Base-by-base conservation (phyloP, 2,797 vertebrate species). In the Poeciliopsis gracilis region DNA sequence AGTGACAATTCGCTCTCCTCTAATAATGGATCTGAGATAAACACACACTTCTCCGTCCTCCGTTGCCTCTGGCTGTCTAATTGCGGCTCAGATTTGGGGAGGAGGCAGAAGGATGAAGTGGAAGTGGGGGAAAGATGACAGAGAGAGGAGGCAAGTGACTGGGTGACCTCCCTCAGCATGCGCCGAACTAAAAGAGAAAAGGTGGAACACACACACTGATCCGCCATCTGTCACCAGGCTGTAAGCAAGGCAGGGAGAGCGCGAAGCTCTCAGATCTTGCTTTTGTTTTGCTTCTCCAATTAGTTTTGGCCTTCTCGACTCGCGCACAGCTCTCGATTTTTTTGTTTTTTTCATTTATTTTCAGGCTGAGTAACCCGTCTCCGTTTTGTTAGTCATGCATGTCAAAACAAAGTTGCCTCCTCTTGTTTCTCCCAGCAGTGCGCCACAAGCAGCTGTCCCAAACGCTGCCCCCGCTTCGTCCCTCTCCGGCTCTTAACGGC, bases 191-290 rank as follows among this genome's bases (percentile, higher is more conserved):
- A 91, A 92, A 90, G 91, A 89, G 90, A 91, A 90, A 89, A 90
- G 90, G 92, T 92, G 89, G 92, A 92, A 92, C 90, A 92, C 91
- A 87, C 93, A 94, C 88, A 92, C 93, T 93, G 92, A 77, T 86
- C 81, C n/a, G 74, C 94, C 93, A 94, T 94, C 94, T 94, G 93
- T 89, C 90, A 90, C 79, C 72, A 77, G 87, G 82, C 77, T 73
- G 80, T 72, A 77, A 77, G 74, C 23, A 70, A 80, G 78, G 66
- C 67, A 66, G 82, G 46, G 59, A 46, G 46, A 70, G 73, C 66
- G 80, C 33, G 66, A 74, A 73, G 72, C 80, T 82, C 75, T 8
- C 23, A 81, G 81, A 83, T 66, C 76, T 51, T 69, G n/a, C 55
- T 83, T 85, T 88, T 45, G 77, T 84, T 88, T 81, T 67, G 59